Base-by-base conservation (phyloP, 2,113 vertebrate genomes). In the Puffinus mauretanicus region DNA sequence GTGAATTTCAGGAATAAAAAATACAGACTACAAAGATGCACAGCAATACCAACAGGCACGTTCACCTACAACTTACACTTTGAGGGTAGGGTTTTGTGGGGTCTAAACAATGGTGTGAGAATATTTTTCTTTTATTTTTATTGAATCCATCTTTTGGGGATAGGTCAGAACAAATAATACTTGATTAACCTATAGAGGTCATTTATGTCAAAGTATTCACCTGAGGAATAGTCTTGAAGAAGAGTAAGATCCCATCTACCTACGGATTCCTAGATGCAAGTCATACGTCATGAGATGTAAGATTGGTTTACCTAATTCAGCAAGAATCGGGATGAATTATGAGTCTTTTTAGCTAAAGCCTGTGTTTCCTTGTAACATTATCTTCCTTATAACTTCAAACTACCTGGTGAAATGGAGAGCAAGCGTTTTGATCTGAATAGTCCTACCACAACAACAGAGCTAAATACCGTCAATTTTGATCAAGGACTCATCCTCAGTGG, bases 1-100 rank as follows among this genome's bases (percentile, higher is more conserved):
- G 19, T 78, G 69, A 82, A 57, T 54, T 83, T 88, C 49, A 69
- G 49, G 54, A 88, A n/a, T 77, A 51, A 88, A 67, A 92, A 51
- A 57, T 25, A 46, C 7, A 72, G 20, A 27, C 13, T 55, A 34
- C 29, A 79, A 42, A 91, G 26, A 47, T 40, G 8, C 6, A 64
- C 20, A 77, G 34, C 44, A 75, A 90, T 61, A 79, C 44, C 25
- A 71, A 58, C 22, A 54, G n/a, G 49, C 10, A 46, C 0, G 2
- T n/a, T 55, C 26, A 80, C 25, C 22, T 54, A 51, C 7, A 79
- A 47, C 20, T 69, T 83, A 32, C 77, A 19, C 8, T 75, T 92
- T 5, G 1, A 90, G 24, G 6, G 9, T 13, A 73, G 7, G 5
- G 15, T 54, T 91, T 51, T 69, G 26, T 36, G 52, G 8, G 5